Conservation (phyloP, 2,797 vertebrate species). For the Lateolabrax maculatus region DNA sequence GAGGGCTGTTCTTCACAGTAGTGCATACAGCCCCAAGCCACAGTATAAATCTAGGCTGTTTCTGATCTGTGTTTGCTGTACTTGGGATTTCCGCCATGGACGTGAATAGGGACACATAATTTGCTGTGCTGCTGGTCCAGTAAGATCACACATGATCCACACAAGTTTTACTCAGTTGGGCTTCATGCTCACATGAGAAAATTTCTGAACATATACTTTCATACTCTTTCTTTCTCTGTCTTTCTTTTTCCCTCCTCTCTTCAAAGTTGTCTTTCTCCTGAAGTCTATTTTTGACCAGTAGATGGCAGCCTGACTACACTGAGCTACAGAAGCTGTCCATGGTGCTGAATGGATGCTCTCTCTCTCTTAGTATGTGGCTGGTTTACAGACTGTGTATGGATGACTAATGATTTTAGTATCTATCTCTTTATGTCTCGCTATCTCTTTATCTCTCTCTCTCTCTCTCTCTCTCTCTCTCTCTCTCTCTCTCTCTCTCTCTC, state of each 20-base stretch:
- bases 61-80: background rate
- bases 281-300: constrained; percentile 60
- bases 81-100: background rate
- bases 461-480: constrained; percentile 18
- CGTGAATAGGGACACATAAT: background rate
- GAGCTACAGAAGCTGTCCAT: constrained; percentile 51
- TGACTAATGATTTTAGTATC: constrained; percentile 26
- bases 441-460: constrained; percentile 20
- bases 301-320: constrained; percentile 77
- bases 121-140: background rate
- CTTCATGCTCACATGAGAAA: background rate
- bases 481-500: background rate
- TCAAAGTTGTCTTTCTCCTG: constrained; percentile 6
- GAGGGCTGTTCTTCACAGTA: constrained; percentile 14
- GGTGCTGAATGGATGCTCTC: constrained; percentile 56
- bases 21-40: constrained; percentile 1
- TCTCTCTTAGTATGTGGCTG: constrained; percentile 7
- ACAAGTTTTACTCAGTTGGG: background rate
- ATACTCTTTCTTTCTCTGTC: background rate
- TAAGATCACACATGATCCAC: background rate
- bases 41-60: background rate
- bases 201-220: background rate
- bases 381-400: constrained; percentile 2
- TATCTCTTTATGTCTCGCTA: background rate
- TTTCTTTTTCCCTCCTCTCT: background rate